Evolutionary conservation across 2,888 invertebrate genomes (phyloP).

Genomic region (Drosophila suboccidentalis): DNA sequence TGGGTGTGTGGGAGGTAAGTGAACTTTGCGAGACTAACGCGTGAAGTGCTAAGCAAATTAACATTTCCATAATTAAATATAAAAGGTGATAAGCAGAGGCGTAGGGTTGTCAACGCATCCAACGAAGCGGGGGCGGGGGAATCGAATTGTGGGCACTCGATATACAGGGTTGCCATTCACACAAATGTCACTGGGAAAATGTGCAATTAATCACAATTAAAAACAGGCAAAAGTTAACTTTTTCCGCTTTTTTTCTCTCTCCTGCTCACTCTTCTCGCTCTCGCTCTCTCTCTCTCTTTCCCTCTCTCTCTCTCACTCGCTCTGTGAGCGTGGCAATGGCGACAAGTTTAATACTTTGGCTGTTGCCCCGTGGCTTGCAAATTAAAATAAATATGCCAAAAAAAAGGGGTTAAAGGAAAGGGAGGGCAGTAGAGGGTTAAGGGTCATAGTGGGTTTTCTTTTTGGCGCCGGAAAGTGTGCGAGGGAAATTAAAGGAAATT

Average conservation of each 20-base stretch:
- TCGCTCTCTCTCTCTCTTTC: background rate
- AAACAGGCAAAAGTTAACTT: constrained; percentile 44
- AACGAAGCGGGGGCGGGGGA: background rate
- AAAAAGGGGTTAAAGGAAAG: constrained; percentile 32
- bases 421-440: background rate
- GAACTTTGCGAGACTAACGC: constrained; percentile 39
- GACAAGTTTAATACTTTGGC: constrained; percentile 67
- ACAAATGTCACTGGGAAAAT: constrained; percentile 31
- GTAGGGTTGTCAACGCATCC: background rate
- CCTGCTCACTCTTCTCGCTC: background rate
- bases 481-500: constrained; percentile 63
- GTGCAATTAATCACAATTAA: constrained; percentile 66
- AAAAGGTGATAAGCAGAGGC: constrained; percentile 49
- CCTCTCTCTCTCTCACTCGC: background rate
- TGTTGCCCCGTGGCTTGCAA: constrained; percentile 33
- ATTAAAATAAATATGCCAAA: constrained; percentile 66
- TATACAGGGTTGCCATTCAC: constrained; percentile 7
- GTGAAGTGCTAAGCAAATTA: constrained; percentile 77
- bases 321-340: constrained; percentile 40
- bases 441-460: background rate
- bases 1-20: background rate
- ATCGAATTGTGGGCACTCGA: constrained; percentile 3
- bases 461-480: constrained; percentile 10
- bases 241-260: background rate
- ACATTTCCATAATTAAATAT: constrained; percentile 76